A percentile compares a stretch with the other conserved stretches of the same genome.
Conservation (phyloP, 1,140 invertebrate genomes). For the Cydia amplana region DNA sequence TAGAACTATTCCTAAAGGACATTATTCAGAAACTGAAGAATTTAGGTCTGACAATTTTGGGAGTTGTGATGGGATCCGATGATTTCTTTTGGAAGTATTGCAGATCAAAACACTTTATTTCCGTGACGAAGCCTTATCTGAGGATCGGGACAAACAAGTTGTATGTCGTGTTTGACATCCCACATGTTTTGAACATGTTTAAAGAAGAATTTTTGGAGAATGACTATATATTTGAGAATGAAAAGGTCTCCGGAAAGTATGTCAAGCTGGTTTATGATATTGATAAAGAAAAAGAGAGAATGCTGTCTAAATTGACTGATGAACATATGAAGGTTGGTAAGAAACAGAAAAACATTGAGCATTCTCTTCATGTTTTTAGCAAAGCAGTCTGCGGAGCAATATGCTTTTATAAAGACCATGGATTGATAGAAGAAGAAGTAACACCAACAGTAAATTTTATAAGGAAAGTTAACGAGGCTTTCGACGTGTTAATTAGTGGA, state of each 20-base stretch:
- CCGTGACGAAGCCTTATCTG: neutral
- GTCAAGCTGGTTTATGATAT: neutral
- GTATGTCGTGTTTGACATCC: neutral
- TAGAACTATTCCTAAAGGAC: neutral
- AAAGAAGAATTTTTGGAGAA: neutral
- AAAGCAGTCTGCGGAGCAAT: neutral
- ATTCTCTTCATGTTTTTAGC: neutral
- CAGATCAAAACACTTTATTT: neutral
- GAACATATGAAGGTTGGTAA: neutral
- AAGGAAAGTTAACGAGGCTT: neutral
- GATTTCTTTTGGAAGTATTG: conserved; percentile 1
- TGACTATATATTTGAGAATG: neutral
- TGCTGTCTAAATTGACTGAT: neutral
- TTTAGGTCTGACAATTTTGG: neutral
- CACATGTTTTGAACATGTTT: neutral
- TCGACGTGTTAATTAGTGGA: neutral
- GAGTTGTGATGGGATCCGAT: neutral
- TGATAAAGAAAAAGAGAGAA: neutral
- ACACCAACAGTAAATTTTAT: neutral
- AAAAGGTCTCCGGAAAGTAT: neutral
- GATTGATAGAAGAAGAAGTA: neutral
- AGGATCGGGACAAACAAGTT: neutral
- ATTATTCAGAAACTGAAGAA: neutral
- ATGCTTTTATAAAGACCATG: neutral
- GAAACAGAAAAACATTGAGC: neutral